A percentile compares a stretch with the other conserved stretches of the same genome.
phyloP scores from a whole-genome alignment of 2,797 vertebrate species.

The Parambassis ranga region DNA sequence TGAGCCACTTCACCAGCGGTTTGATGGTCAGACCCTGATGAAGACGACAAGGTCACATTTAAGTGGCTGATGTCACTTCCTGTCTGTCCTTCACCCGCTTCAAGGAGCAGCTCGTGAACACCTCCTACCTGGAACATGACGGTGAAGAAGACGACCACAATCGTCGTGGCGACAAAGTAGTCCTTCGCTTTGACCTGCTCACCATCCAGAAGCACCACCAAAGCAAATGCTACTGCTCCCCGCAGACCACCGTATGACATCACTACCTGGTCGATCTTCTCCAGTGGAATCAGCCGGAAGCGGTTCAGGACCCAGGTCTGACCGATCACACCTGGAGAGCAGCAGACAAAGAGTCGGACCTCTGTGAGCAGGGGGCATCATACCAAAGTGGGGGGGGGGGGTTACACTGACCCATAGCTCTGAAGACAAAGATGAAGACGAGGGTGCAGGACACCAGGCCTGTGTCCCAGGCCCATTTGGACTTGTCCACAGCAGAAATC shows the following conservation, averaged over 20 bases:
- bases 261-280: constrained; percentile 95
- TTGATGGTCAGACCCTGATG: constrained; percentile 94
- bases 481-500: constrained; percentile 93
- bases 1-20: constrained; percentile 94
- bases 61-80: not conserved
- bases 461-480: constrained; percentile 97
- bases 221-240: constrained; percentile 92
- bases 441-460: constrained; percentile 92
- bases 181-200: constrained; percentile 91
- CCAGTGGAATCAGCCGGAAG: constrained; percentile 91
- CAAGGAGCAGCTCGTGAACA: no score
- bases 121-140: constrained; percentile 93
- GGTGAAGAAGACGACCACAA: constrained; percentile 95
- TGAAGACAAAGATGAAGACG: constrained; percentile 93
- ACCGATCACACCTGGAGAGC: constrained; percentile 85
- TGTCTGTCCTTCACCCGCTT: no score
- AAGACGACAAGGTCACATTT: not conserved
- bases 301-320: constrained; percentile 93
- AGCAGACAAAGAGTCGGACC: not conserved
- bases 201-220: constrained; percentile 90
- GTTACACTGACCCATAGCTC: constrained; percentile 86
- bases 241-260: constrained; percentile 96
- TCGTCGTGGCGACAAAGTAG: constrained; percentile 95
- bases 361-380: no score
- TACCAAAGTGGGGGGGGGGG: no score